These are phyloP conservation scores for Branchipolynoe longqiensis DNA, from an alignment of 2,888 invertebrate species.

Conservation along the genomic window DNA sequence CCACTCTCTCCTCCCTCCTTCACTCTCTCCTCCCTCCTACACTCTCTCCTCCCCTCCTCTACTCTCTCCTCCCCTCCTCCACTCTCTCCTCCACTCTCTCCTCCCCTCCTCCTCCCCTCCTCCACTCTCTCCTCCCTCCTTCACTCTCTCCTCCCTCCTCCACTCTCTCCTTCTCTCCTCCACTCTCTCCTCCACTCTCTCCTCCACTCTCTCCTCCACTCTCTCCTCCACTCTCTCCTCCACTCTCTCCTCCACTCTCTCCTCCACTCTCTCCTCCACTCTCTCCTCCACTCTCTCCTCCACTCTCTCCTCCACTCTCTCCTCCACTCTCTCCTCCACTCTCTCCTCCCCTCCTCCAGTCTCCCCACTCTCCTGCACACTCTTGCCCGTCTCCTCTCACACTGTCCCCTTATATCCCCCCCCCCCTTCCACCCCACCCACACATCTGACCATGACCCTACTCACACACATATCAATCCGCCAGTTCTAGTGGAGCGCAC, in stretches of 20 bases:
- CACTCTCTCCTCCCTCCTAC: neutral
- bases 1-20: slow-evolving; percentile 4
- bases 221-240: no score
- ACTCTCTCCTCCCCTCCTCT: neutral
- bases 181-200: neutral
- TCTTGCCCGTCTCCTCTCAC: neutral
- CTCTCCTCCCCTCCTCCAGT: neutral
- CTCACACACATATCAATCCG: no score
- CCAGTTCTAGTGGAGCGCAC: no score
- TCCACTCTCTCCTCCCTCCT: neutral
- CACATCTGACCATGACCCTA: no score
- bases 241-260: no score
- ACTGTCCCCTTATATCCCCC: neutral
- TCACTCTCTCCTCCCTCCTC: neutral
- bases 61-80: neutral
- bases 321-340: neutral
- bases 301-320: no score
- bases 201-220: neutral
- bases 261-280: no score
- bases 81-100: neutral
- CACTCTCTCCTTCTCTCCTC: neutral
- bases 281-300: no score
- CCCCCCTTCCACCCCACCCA: neutral
- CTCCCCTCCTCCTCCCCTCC: neutral
- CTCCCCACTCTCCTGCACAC: neutral